Base-by-base conservation (phyloP, 2,797 vertebrate species). In the Crax fasciolata region DNA sequence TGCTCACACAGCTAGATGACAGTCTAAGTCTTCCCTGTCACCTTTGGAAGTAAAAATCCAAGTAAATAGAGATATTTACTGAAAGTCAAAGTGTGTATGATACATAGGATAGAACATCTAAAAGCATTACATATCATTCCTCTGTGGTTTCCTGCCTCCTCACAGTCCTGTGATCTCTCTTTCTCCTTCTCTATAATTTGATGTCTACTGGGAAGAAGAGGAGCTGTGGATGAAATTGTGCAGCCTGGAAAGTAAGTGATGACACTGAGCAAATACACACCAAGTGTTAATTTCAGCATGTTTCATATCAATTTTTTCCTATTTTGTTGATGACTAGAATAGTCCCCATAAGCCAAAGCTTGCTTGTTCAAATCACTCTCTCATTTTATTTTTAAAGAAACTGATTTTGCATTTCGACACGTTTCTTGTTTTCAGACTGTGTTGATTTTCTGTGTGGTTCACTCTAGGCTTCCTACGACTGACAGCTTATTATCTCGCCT, bases 361-460 rank as follows among this genome's bases (percentile, higher is more conserved):
- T 76, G 20, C 7, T 14, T 82, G 25, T 82, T 95, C 27, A 86
- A 65, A 79, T 63, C 8, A 68, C 49, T 79, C 25, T 21, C 10
- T 70, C 32, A 49, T 41, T 85, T 91, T 78, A 74, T 86, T 88
- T 88, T 79, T 65, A 77, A 87, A 87, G 5, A 88, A 54, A 51
- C 58, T 39, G 20, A 1, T 87, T 89, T 67, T 61, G 65, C 65
- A 80, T 28, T 76, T 87, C 87, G 68, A 61, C 49, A 18, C 77
- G 21, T 88, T 92, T 92, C 67, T 93, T 92, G 19, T 90, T 95
- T 89, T 83, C 90, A 93, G 49, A 74, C n/a, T 0, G 1, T 46
- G 38, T 68, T 90, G 72, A 89, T 89, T 96, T 94, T 89, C 63
- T 87, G 38, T 89, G 43, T 87, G 52, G 68, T 89, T 94, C 65